Base-by-base conservation (phyloP, 2,797 vertebrate species). In the Melanotaenia trifasciata region DNA sequence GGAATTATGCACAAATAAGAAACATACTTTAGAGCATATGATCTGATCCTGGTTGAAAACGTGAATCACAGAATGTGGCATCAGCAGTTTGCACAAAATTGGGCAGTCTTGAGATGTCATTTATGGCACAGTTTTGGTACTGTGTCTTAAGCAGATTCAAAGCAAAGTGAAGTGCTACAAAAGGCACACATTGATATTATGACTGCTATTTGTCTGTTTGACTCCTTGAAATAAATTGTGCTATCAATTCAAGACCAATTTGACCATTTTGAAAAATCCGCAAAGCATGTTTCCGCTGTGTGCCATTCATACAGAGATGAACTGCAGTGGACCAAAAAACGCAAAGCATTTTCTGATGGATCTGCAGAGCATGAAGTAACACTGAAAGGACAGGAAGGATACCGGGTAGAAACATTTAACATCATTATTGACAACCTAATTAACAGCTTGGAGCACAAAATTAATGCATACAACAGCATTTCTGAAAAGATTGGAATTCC, bases 251-350 rank as follows among this genome's bases (percentile, higher is more conserved):
- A 0, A 65, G 16, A 65, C 53, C 63, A 53, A 2, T 35, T 53
- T 36, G n/a, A 36, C 51, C 22, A 28, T 24, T 47, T 47, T 9
- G 0, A 63, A 38, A 65, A 11, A 65, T 54, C 35, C 13, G 22
- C 22, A 36, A 16, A 33, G 62, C 33, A 32, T 64, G 62, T 51
- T 64, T 45, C n/a, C 11, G 32, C 12, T 51, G 28, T 50, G 30
- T 64, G 35, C 35, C 11, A 11, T 30, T 51, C n/a, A 22, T 26
- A 36, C 20, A 16, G 35, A 53, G 13, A 22, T 36, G 45, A 64
- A 64, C 32, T 64, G 13, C 47, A 36, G 61, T 28, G 22, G 28
- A 33, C 43, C 61, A 63, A 63, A 43, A 63, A 50, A 20, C 28
- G 16, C 43, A 13, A 62, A 47, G 28, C 47, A n/a, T 53, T 36